Percentiles rank a stretch among this genome's conserved stretches.
These are phyloP conservation scores for Andrena flavipes DNA, from an alignment of 2,888 invertebrate species.

Conservation along the genomic window DNA sequence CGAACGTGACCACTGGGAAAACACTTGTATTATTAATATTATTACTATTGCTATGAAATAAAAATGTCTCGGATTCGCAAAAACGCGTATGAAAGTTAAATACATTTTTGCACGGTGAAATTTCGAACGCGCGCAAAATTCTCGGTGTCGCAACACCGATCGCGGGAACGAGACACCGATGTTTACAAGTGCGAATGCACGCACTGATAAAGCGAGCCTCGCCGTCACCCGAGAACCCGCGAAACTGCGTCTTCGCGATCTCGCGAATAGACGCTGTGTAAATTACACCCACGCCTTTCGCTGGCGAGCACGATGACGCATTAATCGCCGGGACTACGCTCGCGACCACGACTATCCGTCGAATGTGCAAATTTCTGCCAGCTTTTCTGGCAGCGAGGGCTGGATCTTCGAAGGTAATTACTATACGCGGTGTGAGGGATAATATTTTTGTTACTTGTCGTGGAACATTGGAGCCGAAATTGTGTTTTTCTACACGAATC, in stretches of 20 bases:
- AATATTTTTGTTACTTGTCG: no score
- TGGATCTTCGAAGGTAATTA: no score
- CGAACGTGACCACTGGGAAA: background rate
- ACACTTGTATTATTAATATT: background rate
- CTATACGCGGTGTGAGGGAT: no score
- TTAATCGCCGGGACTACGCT: background rate
- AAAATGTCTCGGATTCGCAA: no score
- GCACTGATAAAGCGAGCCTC: slow-evolving; percentile 28
- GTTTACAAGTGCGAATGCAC: slow-evolving; percentile 19
- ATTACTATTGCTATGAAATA: no score
- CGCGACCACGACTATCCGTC: background rate
- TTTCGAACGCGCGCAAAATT: background rate
- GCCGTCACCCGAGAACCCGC: slow-evolving; percentile 14
- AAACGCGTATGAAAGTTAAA: no score
- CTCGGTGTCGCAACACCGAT: no score
- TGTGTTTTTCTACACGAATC: no score
- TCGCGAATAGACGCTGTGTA: background rate
- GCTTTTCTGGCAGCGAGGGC: no score
- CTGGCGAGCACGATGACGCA: slow-evolving; percentile 11
- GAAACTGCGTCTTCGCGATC: background rate
- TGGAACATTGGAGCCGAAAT: no score
- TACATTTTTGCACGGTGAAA: background rate
- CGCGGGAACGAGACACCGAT: slow-evolving; percentile 3
- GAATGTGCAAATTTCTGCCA: background rate
- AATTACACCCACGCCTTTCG: slow-evolving; percentile 27